Percentiles rank a stretch among this genome's conserved stretches.
phyloP scores from a whole-genome alignment of 2,797 vertebrate genomes.

The Chaetodon trifasciatus region DNA sequence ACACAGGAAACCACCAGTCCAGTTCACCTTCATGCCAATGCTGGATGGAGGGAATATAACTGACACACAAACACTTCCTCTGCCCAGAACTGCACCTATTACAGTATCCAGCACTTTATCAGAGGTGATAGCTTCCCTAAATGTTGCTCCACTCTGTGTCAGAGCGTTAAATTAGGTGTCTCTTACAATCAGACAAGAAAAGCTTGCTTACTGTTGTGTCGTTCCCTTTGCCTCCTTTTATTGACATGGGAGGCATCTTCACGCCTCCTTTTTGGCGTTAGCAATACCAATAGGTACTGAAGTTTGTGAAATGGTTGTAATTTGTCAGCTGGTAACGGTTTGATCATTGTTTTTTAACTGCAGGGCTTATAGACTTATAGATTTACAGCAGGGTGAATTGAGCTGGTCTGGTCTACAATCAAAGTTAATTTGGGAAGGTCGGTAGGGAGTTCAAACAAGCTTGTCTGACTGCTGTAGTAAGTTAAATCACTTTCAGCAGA shows the following conservation, averaged over 20 bases:
- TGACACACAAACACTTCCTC: constrained; percentile 34
- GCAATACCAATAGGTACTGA: background rate
- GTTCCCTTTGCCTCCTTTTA: constrained; percentile 13
- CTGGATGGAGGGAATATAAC: constrained; percentile 31
- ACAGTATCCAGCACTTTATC: constrained; percentile 38
- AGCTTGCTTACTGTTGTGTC: constrained; percentile 15
- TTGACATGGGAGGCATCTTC: background rate
- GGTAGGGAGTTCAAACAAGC: background rate
- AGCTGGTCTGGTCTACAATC: background rate
- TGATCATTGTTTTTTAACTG: background rate
- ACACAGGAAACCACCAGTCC: constrained; percentile 20
- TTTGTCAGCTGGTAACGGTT: background rate
- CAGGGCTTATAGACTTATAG: background rate
- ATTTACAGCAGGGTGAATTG: background rate
- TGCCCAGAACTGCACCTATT: constrained; percentile 20
- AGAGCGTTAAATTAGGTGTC: constrained; percentile 52
- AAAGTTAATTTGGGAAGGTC: background rate
- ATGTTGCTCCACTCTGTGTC: constrained; percentile 29
- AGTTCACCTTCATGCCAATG: constrained; percentile 16
- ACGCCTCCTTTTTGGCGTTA: background rate
- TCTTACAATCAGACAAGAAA: constrained; percentile 53
- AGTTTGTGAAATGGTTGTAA: constrained; percentile 8
- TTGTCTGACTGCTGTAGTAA: too few species aligned
- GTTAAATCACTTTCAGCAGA: too few species aligned
- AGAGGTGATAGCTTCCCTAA: constrained; percentile 32